Percentiles rank a stretch among this genome's conserved stretches.
Conservation (phyloP, 2,113 vertebrate species). For the Megaceryle maxima region DNA sequence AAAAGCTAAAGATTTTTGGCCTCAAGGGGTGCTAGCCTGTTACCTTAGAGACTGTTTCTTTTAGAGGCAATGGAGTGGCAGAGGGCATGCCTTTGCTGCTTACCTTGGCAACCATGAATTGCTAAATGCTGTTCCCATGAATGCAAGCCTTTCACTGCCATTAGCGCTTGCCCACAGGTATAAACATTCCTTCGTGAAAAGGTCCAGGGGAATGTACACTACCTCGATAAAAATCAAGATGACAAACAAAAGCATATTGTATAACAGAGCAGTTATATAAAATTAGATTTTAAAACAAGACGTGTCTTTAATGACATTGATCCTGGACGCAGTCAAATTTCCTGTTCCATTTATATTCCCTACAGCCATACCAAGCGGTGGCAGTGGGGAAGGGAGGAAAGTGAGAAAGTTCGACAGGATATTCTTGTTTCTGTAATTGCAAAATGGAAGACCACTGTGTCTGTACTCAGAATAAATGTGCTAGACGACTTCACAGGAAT, state of each 20-base stretch:
- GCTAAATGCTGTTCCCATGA: conserved; percentile 78
- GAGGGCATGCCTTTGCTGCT: conserved; percentile 81
- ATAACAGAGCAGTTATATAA: conserved; percentile 66
- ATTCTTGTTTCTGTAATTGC: conserved; percentile 15
- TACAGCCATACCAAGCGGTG: conserved; percentile 9
- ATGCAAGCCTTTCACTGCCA: conserved; percentile 80
- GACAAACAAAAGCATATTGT: conserved; percentile 75
- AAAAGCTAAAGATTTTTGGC: conserved; percentile 72
- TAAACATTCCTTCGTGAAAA: conserved; percentile 78
- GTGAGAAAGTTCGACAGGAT: background rate
- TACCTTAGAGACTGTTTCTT: conserved; percentile 77
- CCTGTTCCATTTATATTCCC: conserved; percentile 41
- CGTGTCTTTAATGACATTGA: conserved; percentile 65
- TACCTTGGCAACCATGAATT: conserved; percentile 79
- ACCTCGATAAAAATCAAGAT: conserved; percentile 74
- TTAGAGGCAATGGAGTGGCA: conserved; percentile 69
- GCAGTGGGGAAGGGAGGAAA: background rate
- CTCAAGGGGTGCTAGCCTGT: conserved; percentile 74
- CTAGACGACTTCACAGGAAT: background rate
- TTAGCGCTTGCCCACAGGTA: conserved; percentile 78
- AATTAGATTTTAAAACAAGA: conserved; percentile 65
- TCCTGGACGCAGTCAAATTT: conserved; percentile 62
- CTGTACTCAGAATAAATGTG: conserved; percentile 38
- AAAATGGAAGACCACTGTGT: conserved; percentile 7
- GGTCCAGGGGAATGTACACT: conserved; percentile 71